Conservation (phyloP, 1,140 invertebrate species). For the Tetranychus cinnabarinus region DNA sequence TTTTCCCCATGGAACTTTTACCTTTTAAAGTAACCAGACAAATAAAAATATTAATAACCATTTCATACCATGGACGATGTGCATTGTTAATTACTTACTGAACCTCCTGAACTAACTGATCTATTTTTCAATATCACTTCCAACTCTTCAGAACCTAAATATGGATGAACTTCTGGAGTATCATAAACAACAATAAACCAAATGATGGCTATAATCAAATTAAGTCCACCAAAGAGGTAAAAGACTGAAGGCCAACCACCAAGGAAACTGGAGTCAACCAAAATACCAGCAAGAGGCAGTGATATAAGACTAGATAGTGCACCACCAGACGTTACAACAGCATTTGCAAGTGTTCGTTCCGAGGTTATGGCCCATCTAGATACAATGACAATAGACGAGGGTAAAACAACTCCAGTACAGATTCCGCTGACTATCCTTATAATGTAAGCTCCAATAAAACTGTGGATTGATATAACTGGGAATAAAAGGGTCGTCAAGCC, state of each 20-base stretch:
- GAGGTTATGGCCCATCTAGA: conserved; percentile 13
- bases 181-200: conserved; percentile 70
- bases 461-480: no score
- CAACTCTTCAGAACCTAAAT: conserved; percentile 40
- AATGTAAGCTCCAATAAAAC: no score
- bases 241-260: conserved; percentile 10
- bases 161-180: conserved; percentile 48
- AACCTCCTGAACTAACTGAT: neutral
- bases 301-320: conserved; percentile 17
- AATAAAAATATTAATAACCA: no score
- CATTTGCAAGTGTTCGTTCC: conserved; percentile 5
- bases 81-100: neutral
- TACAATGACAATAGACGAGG: conserved; percentile 21
- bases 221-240: conserved; percentile 23
- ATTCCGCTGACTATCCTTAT: neutral
- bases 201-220: conserved; percentile 48
- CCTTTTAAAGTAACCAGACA: no score
- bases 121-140: conserved; percentile 43
- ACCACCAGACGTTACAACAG: conserved; percentile 12
- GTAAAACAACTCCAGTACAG: conserved; percentile 17
- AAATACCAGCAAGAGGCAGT: conserved; percentile 15
- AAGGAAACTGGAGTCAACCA: conserved; percentile 5
- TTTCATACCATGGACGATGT: neutral
- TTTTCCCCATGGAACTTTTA: no score
- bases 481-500: no score